Evolutionary conservation across 1,140 invertebrate genomes (phyloP).

Genomic region (Platorchestia sp.): DNA sequence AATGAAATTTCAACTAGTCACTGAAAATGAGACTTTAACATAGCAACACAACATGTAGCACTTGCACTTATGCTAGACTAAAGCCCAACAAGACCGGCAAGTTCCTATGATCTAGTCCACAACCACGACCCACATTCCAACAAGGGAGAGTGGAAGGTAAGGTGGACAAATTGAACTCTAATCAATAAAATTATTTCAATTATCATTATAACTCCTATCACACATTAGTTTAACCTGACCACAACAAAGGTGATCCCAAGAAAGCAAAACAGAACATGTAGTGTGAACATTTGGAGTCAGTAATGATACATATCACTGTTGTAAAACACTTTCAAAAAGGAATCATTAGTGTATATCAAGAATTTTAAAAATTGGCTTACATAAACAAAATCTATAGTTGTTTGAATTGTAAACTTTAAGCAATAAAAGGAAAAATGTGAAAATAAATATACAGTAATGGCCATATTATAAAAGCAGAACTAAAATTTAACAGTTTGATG

Average conservation of each 20-base stretch:
- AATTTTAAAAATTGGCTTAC: too few relatives aligned
- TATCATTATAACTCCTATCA: neutral
- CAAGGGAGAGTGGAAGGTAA: neutral
- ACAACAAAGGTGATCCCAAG: too few relatives aligned
- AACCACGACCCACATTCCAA: neutral
- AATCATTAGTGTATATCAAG: too few relatives aligned
- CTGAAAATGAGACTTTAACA: neutral
- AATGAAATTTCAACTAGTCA: neutral
- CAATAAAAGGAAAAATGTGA: neutral
- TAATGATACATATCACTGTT: too few relatives aligned
- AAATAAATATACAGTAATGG: neutral
- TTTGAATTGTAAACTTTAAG: too few relatives aligned
- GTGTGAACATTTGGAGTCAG: too few relatives aligned
- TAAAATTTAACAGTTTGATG: neutral
- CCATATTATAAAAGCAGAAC: neutral
- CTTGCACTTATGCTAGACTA: neutral
- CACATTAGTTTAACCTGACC: neutral
- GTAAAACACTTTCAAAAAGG: neutral
- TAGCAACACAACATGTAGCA: neutral
- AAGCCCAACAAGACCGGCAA: neutral
- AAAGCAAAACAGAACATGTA: too few relatives aligned
- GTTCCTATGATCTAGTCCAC: neutral
- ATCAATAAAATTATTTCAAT: too few relatives aligned
- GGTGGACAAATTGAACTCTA: neutral
- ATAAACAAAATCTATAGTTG: too few relatives aligned